Conservation (phyloP, 2,113 vertebrate species). For the Spea bombifrons region DNA sequence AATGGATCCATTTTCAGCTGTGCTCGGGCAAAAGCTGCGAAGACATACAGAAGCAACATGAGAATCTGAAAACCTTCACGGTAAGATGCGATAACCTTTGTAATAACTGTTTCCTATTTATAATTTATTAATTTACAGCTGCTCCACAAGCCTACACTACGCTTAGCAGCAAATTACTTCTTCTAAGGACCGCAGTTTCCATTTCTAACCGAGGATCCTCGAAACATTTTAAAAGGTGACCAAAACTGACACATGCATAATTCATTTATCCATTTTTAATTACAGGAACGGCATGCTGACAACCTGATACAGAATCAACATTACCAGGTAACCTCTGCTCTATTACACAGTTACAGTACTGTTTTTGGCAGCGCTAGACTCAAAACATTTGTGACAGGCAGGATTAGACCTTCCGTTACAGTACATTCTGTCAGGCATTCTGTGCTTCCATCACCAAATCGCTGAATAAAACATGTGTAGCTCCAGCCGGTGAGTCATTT, state of each 20-base stretch:
- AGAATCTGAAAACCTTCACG: conserved; percentile 87
- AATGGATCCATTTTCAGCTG: conserved; percentile 84
- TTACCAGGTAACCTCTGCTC: conserved; percentile 79
- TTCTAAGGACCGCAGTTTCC: background rate
- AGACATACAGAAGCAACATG: conserved; percentile 77
- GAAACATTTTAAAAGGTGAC: background rate
- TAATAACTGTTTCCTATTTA: background rate
- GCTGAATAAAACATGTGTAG: conserved; percentile 35
- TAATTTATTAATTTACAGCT: background rate
- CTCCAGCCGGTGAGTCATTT: conserved; percentile 8
- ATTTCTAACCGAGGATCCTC: conserved; percentile 1
- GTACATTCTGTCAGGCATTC: background rate
- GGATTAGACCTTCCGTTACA: background rate
- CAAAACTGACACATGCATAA: conserved; percentile 22
- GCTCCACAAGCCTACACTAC: fast-evolving
- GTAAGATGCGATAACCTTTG: conserved; percentile 58
- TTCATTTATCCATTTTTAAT: conserved; percentile 53
- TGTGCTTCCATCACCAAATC: conserved; percentile 23
- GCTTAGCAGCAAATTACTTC: background rate
- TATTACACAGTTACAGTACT: background rate
- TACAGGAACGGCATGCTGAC: conserved; percentile 88
- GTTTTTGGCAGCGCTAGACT: conserved; percentile 19
- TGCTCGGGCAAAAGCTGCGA: conserved; percentile 71
- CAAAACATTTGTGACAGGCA: conserved; percentile 14
- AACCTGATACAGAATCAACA: conserved; percentile 94